Evolutionary conservation across 2,888 invertebrate genomes (phyloP).

Genomic region (Leuctra nigra): DNA sequence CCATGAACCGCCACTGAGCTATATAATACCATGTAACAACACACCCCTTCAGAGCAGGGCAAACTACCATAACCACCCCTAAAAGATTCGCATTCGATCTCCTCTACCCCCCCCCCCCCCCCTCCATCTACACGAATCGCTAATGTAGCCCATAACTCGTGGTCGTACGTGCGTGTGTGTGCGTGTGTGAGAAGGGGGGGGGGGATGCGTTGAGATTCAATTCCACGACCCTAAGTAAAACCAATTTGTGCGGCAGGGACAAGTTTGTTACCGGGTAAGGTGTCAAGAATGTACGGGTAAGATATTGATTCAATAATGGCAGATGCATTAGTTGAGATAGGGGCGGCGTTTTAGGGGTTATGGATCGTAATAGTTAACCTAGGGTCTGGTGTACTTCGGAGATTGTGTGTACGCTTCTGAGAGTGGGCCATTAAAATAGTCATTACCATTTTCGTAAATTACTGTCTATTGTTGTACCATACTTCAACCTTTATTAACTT

Average conservation of each 20-base stretch:
- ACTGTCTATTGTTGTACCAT: too few relatives aligned
- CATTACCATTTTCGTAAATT: too few relatives aligned
- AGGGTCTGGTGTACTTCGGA: too few relatives aligned
- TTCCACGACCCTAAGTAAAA: constrained; percentile 24
- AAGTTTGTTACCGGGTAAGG: constrained; percentile 12
- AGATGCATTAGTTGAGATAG: constrained; percentile 7
- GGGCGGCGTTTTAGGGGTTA: too few relatives aligned
- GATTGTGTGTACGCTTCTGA: too few relatives aligned
- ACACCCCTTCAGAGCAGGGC: constrained; percentile 1
- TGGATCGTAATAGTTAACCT: too few relatives aligned
- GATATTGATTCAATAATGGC: constrained; percentile 6
- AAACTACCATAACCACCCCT: constrained; percentile 16
- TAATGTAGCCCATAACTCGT: constrained; percentile 17
- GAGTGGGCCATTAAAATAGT: too few relatives aligned
- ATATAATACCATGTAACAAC: constrained; percentile 5
- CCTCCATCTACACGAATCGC: constrained; percentile 1
- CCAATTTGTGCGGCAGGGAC: constrained; percentile 23
- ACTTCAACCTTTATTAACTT: too few relatives aligned
- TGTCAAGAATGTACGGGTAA: background rate
- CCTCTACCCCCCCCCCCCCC: background rate
- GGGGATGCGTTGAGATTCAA: constrained; percentile 17
- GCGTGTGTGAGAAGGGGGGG: background rate
- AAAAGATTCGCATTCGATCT: constrained; percentile 14
- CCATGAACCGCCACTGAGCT: background rate
- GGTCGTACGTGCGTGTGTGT: background rate